Evolutionary conservation across 2,888 invertebrate genomes (phyloP), one percentile per base, ranked within the genome.

Genomic region (Drosophila demipolita): DNA sequence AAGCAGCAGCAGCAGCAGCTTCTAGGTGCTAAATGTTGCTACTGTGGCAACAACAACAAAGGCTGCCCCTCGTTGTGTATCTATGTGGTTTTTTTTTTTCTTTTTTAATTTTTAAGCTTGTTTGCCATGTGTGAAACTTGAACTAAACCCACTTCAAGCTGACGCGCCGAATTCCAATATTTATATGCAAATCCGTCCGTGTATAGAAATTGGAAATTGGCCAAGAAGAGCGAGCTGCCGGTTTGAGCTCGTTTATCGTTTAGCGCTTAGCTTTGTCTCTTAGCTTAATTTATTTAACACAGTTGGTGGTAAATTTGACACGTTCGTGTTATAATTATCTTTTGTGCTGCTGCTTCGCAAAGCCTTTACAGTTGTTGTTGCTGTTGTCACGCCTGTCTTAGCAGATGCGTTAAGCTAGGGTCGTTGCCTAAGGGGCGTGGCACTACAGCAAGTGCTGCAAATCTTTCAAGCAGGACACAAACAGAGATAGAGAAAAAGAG

Each of bases 231-330:
- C 54, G 54, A 38, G 57, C 55, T 29, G 29, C 49, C 36, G 48
- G 66, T 26, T 32, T 64, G 23, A 45, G 45, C 23, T 4, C 45
- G 15, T 23, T 45, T 45, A 45, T 23, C 15, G 23, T 15, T 45
- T 45, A 45, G 23, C 23, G 23, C 45, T 4, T 15, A 45, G 45
- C 45, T 45, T 45, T 45, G 23, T 45, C 23, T 45, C 29, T 49
- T 36, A 49, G 69, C 75, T 78, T 83, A 87, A 88, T 88, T 88
- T 90, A 85, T 87, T 89, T 89, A 85, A 85, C 87, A 82, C 87
- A 80, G 83, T 88, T 83, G 91, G 87, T 90, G 87, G 91, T 70
- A 79, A 77, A 86, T 77, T 82, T 91, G 86, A 86, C 91, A 88
- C 87, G 66, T 87, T 57, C 38, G 40, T 54, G 49, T 65, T 68